phyloP scores from a whole-genome alignment of 2,797 vertebrate genomes.

The Sylvia borin region DNA sequence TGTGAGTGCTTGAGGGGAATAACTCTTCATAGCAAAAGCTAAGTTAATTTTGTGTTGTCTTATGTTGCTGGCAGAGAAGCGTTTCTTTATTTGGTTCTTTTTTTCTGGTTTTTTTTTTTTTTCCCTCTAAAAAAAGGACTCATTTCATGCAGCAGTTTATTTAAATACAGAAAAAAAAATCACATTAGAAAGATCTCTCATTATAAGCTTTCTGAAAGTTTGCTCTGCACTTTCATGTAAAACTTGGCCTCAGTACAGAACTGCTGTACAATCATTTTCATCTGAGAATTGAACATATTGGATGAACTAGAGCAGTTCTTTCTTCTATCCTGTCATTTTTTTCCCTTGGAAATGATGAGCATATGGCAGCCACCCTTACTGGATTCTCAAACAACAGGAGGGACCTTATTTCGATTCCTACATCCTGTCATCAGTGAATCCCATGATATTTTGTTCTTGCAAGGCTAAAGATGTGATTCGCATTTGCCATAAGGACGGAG shows the following conservation, averaged over 20 bases:
- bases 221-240: slow-evolving; percentile 75
- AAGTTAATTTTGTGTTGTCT: slow-evolving; percentile 65
- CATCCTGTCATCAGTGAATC: slow-evolving; percentile 88
- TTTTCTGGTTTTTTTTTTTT: background rate
- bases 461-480: slow-evolving; percentile 82
- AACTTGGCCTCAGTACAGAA: slow-evolving; percentile 79
- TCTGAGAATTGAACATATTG: slow-evolving; percentile 93
- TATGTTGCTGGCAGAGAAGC: slow-evolving; percentile 35
- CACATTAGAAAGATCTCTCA: slow-evolving; percentile 53
- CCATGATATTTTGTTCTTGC: slow-evolving; percentile 82
- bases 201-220: slow-evolving; percentile 75
- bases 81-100: background rate
- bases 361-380: slow-evolving; percentile 93
- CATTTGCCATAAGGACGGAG: slow-evolving; percentile 82
- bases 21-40: slow-evolving; percentile 50
- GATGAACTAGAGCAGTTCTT: slow-evolving; percentile 84
- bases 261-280: slow-evolving; percentile 78
- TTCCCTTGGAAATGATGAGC: slow-evolving; percentile 86
- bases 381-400: slow-evolving; percentile 88
- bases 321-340: slow-evolving; percentile 90
- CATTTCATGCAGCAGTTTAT: slow-evolving; percentile 48
- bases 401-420: slow-evolving; percentile 86
- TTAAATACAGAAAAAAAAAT: slow-evolving; percentile 44
- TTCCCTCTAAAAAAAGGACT: background rate
- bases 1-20: slow-evolving; percentile 63